phyloP scores from a whole-genome alignment of 2,888 invertebrate species.

The Dorcus parallelipipedus region DNA sequence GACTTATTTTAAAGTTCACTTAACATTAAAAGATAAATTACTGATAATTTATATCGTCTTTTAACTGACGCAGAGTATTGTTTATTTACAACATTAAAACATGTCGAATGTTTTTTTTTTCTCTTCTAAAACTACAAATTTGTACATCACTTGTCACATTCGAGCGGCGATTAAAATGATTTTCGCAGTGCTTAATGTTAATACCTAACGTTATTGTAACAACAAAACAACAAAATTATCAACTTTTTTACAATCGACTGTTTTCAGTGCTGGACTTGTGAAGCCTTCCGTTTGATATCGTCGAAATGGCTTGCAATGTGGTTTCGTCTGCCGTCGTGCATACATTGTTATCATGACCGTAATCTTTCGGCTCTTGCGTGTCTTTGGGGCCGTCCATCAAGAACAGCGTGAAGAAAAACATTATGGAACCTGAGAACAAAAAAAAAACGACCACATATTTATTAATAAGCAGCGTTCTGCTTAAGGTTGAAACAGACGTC shows the following conservation, averaged over 20 bases:
- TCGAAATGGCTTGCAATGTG: not conserved
- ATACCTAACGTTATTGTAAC: too few species aligned
- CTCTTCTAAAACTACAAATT: too few species aligned
- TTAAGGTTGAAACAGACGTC: not conserved
- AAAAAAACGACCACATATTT: not conserved
- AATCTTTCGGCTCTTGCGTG: constrained; percentile 8
- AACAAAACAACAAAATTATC: too few species aligned
- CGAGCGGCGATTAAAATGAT: too few species aligned
- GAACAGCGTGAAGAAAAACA: constrained; percentile 79
- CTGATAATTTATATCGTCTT: too few species aligned
- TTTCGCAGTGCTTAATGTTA: too few species aligned
- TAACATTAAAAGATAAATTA: too few species aligned
- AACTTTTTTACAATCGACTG: not conserved
- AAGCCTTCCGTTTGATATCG: not conserved
- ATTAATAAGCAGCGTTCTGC: not conserved
- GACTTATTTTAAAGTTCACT: too few species aligned
- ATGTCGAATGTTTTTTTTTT: too few species aligned
- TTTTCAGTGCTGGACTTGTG: not conserved
- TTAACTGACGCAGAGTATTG: too few species aligned
- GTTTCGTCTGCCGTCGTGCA: constrained; percentile 43
- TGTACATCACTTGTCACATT: too few species aligned
- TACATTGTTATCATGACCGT: constrained; percentile 43
- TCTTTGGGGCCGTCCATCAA: constrained; percentile 65
- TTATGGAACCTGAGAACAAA: constrained; percentile 64
- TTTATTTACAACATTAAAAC: too few species aligned